phyloP scores from a whole-genome alignment of 2,888 invertebrate genomes.

The Meteorus colon region DNA sequence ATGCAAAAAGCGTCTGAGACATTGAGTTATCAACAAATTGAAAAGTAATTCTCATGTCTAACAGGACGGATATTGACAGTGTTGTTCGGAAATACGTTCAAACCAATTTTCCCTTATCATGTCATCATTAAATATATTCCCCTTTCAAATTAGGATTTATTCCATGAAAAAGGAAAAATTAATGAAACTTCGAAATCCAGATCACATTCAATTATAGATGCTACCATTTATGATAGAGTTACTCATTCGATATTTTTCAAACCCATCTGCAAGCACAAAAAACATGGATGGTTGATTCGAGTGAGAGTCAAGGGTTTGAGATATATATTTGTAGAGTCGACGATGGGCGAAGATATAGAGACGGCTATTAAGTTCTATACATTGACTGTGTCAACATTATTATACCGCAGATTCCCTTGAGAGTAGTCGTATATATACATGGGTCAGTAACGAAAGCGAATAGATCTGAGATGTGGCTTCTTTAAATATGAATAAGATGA shows the following conservation, averaged over 20 bases:
- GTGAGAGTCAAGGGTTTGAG: slow-evolving; percentile 32
- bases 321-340: slow-evolving; percentile 32
- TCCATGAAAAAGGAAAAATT: background rate
- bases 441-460: slow-evolving; percentile 51
- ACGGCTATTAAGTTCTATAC: slow-evolving; percentile 60
- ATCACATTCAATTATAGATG: too few relatives aligned
- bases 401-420: slow-evolving; percentile 67
- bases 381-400: slow-evolving; percentile 69
- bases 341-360: slow-evolving; percentile 49
- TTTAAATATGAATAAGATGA: slow-evolving; percentile 64
- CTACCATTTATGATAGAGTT: too few relatives aligned
- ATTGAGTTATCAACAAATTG: background rate
- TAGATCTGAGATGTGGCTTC: slow-evolving; percentile 65
- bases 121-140: too few relatives aligned
- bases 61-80: background rate
- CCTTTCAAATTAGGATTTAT: too few relatives aligned
- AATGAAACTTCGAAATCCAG: background rate
- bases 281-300: slow-evolving; percentile 48
- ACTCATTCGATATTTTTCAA: too few relatives aligned
- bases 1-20: background rate
- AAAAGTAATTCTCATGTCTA: background rate
- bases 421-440: slow-evolving; percentile 54
- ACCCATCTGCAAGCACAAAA: too few relatives aligned
- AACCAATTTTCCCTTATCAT: background rate
- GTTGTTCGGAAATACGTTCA: background rate